These are phyloP conservation scores for Aplysina aerophoba DNA, from an alignment of 37 sponge, comb jelly and placozoan species.

Conservation along the genomic window DNA sequence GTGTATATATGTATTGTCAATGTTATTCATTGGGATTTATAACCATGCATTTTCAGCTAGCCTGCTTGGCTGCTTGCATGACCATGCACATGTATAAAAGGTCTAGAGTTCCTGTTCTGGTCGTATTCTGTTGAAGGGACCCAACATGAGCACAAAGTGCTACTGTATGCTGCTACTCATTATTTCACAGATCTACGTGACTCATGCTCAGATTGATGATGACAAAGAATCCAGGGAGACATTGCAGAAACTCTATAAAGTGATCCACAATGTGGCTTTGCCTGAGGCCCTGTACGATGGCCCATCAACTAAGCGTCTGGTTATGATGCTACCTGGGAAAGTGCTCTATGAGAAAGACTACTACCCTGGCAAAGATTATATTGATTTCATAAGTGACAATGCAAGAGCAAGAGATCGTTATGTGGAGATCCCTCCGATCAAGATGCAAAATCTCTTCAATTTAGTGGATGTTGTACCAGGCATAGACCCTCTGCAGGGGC, in stretches of 20 bases:
- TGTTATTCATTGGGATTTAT: too few species aligned
- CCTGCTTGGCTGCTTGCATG: too few species aligned
- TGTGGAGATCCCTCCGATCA: conserved; percentile 49
- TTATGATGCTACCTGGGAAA: conserved; percentile 59
- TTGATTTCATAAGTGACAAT: conserved; percentile 10
- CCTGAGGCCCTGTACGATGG: conserved; percentile 25
- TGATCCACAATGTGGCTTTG: conserved; percentile 30
- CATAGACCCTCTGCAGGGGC: conserved; percentile 32
- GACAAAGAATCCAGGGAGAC: not conserved
- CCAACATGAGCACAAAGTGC: too few species aligned
- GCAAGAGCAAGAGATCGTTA: not conserved
- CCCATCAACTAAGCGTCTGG: conserved; percentile 24
- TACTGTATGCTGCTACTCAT: too few species aligned
- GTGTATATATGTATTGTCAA: too few species aligned
- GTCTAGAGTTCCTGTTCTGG: too few species aligned
- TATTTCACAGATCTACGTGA: too few species aligned
- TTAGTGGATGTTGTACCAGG: conserved; percentile 65
- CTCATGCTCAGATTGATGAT: not conserved
- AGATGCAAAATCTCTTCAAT: conserved; percentile 64
- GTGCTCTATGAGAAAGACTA: conserved; percentile 68
- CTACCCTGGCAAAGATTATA: conserved; percentile 54
- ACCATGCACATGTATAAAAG: too few species aligned
- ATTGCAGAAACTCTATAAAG: conserved; percentile 33
- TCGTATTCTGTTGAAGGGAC: too few species aligned
- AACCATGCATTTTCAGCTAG: too few species aligned